Evolutionary conservation across 2,113 vertebrate genomes (phyloP).

Genomic region (Neolamprologus brichardi): DNA sequence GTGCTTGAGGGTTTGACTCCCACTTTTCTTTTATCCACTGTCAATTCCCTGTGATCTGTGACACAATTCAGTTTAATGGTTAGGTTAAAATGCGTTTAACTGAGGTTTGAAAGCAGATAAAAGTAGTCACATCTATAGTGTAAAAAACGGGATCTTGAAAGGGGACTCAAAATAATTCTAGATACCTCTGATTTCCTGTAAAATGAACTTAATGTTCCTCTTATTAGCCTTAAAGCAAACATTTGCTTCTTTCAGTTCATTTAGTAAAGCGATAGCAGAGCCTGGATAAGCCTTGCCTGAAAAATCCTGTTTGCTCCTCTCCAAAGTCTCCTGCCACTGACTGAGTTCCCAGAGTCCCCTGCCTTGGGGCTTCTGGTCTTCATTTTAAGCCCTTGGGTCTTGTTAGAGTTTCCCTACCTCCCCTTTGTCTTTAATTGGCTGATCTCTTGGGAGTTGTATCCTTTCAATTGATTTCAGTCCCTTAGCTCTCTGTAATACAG

Average conservation of each 20-base stretch:
- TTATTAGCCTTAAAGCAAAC: neutral
- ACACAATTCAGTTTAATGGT: neutral
- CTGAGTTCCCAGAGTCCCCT: neutral
- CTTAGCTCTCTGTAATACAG: constrained; percentile 15
- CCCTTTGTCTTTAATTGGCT: constrained; percentile 58
- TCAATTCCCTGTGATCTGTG: neutral
- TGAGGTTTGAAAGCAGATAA: neutral
- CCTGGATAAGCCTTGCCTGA: neutral
- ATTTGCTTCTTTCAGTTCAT: neutral
- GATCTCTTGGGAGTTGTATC: constrained; percentile 40
- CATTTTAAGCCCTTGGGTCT: constrained; percentile 29
- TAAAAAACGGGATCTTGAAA: neutral
- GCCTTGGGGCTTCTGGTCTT: neutral
- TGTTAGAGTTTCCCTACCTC: constrained; percentile 22
- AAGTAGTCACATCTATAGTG: neutral
- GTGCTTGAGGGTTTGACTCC: neutral
- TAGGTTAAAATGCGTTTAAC: neutral
- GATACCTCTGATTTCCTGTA: neutral
- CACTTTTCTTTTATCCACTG: neutral
- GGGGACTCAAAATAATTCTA: neutral
- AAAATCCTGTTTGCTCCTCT: neutral
- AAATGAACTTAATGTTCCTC: neutral
- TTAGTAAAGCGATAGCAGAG: neutral
- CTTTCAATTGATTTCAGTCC: constrained; percentile 59
- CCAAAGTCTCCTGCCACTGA: neutral